Conservation (phyloP, 2,888 invertebrate species). For the Himalopsyche japonica region DNA sequence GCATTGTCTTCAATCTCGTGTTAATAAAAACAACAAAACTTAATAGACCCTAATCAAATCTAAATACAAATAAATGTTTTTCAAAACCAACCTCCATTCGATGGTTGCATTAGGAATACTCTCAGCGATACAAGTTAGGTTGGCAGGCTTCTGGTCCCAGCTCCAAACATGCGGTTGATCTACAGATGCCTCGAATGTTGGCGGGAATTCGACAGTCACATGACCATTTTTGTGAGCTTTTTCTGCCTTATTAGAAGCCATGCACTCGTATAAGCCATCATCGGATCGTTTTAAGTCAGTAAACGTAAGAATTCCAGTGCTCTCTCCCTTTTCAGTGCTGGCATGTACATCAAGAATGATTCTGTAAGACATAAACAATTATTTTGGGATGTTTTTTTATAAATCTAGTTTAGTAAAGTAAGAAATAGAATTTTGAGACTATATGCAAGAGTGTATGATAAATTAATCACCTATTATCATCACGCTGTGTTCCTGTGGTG, state of each 20-base stretch:
- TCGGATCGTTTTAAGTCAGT: conserved; percentile 68
- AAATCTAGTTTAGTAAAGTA: not conserved
- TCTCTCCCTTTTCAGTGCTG: conserved; percentile 61
- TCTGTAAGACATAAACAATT: conserved; percentile 46
- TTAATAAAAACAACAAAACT: too few relatives aligned
- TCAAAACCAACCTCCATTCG: conserved; percentile 69
- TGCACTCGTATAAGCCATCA: conserved; percentile 88
- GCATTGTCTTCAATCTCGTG: too few relatives aligned
- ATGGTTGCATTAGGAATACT: conserved; percentile 90
- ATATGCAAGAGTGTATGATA: too few relatives aligned
- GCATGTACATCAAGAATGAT: conserved; percentile 64
- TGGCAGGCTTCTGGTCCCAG: conserved; percentile 80
- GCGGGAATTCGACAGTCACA: conserved; percentile 79
- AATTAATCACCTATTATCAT: conserved; percentile 58
- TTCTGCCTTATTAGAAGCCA: conserved; percentile 77
- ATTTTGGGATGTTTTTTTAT: not conserved
- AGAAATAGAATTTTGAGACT: too few relatives aligned
- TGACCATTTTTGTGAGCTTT: conserved; percentile 78
- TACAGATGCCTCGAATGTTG: conserved; percentile 74
- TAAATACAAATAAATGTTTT: not conserved
- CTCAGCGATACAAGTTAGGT: conserved; percentile 86
- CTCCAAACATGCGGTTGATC: conserved; percentile 77
- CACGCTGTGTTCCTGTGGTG: conserved; percentile 63
- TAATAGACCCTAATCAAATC: too few relatives aligned
- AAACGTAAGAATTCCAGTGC: conserved; percentile 71